Evolutionary conservation across 1,140 invertebrate genomes (phyloP).

Genomic region (Drosophila lacertosa): DNA sequence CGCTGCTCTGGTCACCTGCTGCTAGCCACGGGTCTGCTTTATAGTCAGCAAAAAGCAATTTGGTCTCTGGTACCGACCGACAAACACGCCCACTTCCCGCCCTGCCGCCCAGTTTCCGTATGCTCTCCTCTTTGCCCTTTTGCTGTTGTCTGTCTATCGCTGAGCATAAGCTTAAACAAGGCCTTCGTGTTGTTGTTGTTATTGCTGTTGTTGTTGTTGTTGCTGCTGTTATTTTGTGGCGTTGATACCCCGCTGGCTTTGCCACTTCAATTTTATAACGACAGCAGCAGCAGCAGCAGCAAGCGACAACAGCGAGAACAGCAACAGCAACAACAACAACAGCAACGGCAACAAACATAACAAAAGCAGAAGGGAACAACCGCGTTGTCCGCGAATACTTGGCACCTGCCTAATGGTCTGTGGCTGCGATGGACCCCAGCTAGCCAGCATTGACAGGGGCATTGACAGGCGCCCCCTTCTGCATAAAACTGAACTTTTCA

Average conservation of each 20-base stretch:
- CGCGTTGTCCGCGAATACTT: conserved; percentile 31
- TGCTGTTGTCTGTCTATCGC: conserved; percentile 48
- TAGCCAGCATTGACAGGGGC: background rate
- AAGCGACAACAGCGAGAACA: conserved; percentile 14
- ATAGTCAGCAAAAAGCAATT: conserved; percentile 66
- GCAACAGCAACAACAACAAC: conserved; percentile 20
- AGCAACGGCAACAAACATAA: conserved; percentile 15
- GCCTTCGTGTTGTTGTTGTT: conserved; percentile 33
- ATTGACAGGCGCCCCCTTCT: no score
- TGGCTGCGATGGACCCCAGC: conserved; percentile 8
- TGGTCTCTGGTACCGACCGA: conserved; percentile 34
- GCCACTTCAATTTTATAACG: conserved; percentile 76
- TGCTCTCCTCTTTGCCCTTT: conserved; percentile 42
- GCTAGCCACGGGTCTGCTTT: conserved; percentile 42
- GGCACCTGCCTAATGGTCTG: conserved; percentile 75
- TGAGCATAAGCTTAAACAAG: conserved; percentile 33
- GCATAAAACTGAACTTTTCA: conserved; percentile 23
- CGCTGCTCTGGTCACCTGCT: conserved; percentile 40
- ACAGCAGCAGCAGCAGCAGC: conserved; percentile 39
- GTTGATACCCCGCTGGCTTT: conserved; percentile 75
- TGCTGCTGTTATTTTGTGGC: conserved; percentile 42
- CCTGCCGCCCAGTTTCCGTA: background rate
- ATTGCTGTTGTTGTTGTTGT: conserved; percentile 13
- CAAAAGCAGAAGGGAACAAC: conserved; percentile 32
- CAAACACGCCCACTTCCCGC: conserved; percentile 14